A percentile compares a stretch with the other conserved stretches of the same genome.
These are phyloP conservation scores for Neolamprologus sp. DNA, from an alignment of 2,113 vertebrate genomes.

Conservation along the genomic window DNA sequence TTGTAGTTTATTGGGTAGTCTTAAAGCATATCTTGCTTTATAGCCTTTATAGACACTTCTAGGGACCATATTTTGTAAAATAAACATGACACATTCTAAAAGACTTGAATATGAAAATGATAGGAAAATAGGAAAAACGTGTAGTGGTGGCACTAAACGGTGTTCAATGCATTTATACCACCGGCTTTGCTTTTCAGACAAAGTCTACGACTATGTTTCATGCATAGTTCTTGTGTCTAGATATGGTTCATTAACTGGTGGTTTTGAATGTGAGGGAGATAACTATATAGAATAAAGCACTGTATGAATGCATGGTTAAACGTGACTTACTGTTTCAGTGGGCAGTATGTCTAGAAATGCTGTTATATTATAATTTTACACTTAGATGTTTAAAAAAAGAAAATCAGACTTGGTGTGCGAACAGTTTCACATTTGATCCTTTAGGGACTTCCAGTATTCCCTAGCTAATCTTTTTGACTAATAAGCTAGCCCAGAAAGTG, in stretches of 20 bases:
- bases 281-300: neutral
- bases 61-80: neutral
- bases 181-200: neutral
- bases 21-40: neutral
- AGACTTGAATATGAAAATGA: neutral
- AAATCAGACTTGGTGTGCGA: neutral
- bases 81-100: neutral
- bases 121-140: accelerated
- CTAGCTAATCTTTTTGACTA: neutral
- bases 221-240: neutral
- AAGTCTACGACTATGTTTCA: neutral
- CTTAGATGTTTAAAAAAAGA: neutral
- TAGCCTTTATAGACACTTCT: neutral
- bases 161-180: neutral
- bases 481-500: neutral
- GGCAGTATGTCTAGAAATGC: neutral
- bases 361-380: neutral
- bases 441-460: neutral
- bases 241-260: neutral
- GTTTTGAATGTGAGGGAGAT: neutral
- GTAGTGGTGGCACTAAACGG: accelerated
- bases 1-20: neutral
- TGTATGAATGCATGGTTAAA: neutral
- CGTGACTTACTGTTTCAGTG: accelerated
- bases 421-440: neutral